Base-by-base conservation (phyloP, 2,888 invertebrate species). In the Hyles lineata region DNA sequence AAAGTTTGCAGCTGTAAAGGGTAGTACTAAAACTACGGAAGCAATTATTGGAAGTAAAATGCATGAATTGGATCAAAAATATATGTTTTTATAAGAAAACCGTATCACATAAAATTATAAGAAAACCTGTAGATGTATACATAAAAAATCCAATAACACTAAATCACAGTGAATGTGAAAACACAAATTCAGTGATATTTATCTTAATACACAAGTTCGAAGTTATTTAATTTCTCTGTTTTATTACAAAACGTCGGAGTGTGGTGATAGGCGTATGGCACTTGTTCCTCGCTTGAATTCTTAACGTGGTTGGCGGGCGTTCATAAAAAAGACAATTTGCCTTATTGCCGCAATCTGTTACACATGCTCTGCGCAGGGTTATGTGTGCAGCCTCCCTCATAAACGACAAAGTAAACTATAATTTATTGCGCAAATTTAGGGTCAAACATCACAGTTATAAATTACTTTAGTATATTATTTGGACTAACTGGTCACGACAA, bases 311-410 rank as follows among this genome's bases (percentile, higher is more conserved):
- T 88, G 89, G 80, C 85, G 84, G 84, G 88, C 93, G 91, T 93
- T 92, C 94, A 93, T 94, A 94, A 93, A 94, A 94, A 94, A 93
- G 93, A 94, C 94, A 94, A 94, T 94, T 92, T 93, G 90, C 92
- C 92, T 93, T 94, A 94, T 94, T 93, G 93, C 93, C 86, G 91
- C 91, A 94, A 94, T 94, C 93, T 92, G 93, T 90, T 90, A 93
- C 94, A 93, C 92, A 91, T 93, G 93, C 87, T 91, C 89, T 88
- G 82, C 83, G 80, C 87, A 83, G 86, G 91, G 92, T 90, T 90
- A 92, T 90, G 92, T 90, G 92, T 92, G 90, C 89, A 88, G 86
- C 88, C 87, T 85, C 90, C 89, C 92, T 93, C 93, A 94, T 94
- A 93, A 94, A 94, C 94, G 93, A 93, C 93, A 93, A 92, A 94